Percentiles rank a stretch among this genome's conserved stretches.
Evolutionary conservation across 2,797 vertebrate genomes (phyloP).

Genomic region (Rhinogobio ventralis): DNA sequence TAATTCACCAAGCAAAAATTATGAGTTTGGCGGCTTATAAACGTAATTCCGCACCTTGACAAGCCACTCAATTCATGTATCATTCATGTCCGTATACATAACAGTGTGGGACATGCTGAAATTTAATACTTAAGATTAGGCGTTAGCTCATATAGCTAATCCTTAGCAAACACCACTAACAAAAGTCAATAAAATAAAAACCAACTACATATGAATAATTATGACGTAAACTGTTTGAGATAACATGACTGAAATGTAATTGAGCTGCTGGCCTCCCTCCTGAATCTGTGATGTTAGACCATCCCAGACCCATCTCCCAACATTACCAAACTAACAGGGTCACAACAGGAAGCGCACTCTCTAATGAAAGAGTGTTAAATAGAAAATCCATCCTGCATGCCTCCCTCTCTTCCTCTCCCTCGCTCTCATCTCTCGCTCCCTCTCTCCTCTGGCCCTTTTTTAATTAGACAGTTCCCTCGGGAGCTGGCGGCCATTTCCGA

Average conservation of each 20-base stretch:
- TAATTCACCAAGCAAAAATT: not conserved
- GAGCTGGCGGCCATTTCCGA: slow-evolving; percentile 83
- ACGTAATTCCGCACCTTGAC: not conserved
- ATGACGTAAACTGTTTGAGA: slow-evolving; percentile 3
- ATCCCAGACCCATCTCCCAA: slow-evolving; percentile 66
- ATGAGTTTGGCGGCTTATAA: not conserved
- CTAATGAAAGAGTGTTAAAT: slow-evolving; percentile 81
- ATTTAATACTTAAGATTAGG: not conserved
- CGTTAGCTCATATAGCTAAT: not conserved
- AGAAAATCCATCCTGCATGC: slow-evolving; percentile 79
- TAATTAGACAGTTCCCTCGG: slow-evolving; percentile 83
- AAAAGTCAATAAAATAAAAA: slow-evolving; percentile 1
- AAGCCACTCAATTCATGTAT: not conserved
- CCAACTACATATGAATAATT: not conserved
- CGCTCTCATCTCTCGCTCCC: slow-evolving; percentile 48
- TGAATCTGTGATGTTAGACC: slow-evolving; percentile 42
- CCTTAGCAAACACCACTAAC: not conserved
- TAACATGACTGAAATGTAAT: slow-evolving; percentile 20
- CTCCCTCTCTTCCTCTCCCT: slow-evolving; percentile 61
- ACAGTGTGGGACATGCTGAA: not conserved
- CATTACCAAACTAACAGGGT: slow-evolving; percentile 81
- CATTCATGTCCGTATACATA: not conserved
- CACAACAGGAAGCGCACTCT: slow-evolving; percentile 81
- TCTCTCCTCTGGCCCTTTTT: slow-evolving; percentile 71
- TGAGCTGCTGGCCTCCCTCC: slow-evolving; percentile 21